Percentiles rank a stretch among this genome's conserved stretches.
Evolutionary conservation across 1,140 invertebrate species (phyloP).

Genomic region (Drosophila pruinosa): DNA sequence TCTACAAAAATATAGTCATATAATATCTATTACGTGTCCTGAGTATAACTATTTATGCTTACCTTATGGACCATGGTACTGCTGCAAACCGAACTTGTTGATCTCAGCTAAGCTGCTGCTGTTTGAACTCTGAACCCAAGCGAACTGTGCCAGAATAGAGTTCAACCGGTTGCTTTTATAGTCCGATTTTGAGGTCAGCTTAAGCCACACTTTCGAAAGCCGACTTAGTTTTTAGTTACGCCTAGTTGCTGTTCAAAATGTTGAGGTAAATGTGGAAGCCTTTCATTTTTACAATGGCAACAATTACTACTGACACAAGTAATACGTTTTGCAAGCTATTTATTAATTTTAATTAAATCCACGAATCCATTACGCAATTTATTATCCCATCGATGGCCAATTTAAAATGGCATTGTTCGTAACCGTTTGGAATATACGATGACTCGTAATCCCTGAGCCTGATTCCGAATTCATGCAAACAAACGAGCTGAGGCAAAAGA

Average conservation of each 20-base stretch:
- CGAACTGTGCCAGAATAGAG: conserved; percentile 57
- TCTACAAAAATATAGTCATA: conserved; percentile 25
- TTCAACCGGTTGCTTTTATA: conserved; percentile 23
- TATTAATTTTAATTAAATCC: conserved; percentile 51
- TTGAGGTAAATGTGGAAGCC: conserved; percentile 3
- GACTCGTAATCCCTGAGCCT: conserved; percentile 55
- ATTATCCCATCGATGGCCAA: conserved; percentile 73
- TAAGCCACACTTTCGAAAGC: conserved; percentile 54
- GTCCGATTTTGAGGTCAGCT: not conserved
- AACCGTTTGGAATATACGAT: conserved; percentile 62
- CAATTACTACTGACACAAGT: conserved; percentile 41
- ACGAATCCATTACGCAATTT: conserved; percentile 69
- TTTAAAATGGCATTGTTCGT: conserved; percentile 80
- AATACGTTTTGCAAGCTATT: conserved; percentile 12
- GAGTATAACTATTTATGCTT: not conserved
- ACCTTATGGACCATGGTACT: conserved; percentile 72
- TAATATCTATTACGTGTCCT: not conserved
- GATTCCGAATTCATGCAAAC: conserved; percentile 33
- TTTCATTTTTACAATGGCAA: conserved; percentile 53
- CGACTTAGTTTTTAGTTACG: conserved; percentile 62
- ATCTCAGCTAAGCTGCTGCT: conserved; percentile 55
- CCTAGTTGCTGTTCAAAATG: conserved; percentile 66
- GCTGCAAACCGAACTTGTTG: conserved; percentile 39
- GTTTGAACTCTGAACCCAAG: conserved; percentile 42
- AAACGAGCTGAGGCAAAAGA: conserved; percentile 65